phyloP scores from a whole-genome alignment of 1,140 invertebrate species.

The Ceratina australensis region DNA sequence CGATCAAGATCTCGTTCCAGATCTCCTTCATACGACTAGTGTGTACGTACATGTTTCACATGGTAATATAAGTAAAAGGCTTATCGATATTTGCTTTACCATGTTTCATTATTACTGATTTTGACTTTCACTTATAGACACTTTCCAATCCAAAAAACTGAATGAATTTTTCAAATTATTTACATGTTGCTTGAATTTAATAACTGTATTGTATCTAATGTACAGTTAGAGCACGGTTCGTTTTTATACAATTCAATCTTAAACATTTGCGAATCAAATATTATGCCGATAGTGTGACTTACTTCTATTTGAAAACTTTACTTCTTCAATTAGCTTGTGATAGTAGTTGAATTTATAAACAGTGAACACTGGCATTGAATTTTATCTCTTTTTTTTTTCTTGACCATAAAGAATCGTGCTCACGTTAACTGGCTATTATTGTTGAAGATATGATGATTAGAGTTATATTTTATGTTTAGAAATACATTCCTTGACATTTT shows the following conservation, averaged over 20 bases:
- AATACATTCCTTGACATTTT: constrained; percentile 63
- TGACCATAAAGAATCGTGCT: constrained; percentile 57
- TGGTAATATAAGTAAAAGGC: constrained; percentile 68
- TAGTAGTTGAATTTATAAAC: constrained; percentile 16
- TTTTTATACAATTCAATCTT: constrained; percentile 17
- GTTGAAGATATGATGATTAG: constrained; percentile 42
- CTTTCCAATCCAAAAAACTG: constrained; percentile 59
- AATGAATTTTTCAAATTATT: constrained; percentile 41
- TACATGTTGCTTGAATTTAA: constrained; percentile 48
- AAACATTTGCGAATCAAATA: too few relatives aligned
- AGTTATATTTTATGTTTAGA: constrained; percentile 56
- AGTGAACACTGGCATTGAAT: constrained; percentile 22
- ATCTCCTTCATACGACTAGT: constrained; percentile 79
- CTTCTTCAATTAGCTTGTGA: constrained; percentile 20
- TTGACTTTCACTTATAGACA: constrained; percentile 54
- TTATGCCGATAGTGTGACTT: too few relatives aligned
- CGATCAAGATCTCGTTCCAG: constrained; percentile 88
- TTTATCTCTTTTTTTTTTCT: constrained; percentile 29
- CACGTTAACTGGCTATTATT: constrained; percentile 43
- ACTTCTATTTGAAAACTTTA: background rate
- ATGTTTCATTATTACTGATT: constrained; percentile 66
- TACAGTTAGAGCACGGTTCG: constrained; percentile 58
- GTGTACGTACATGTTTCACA: constrained; percentile 78
- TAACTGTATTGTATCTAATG: constrained; percentile 49
- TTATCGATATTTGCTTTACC: constrained; percentile 65